Percentiles rank a stretch among this genome's conserved stretches.
These are phyloP conservation scores for Platysternon megacephalum DNA, from an alignment of 2,113 vertebrate genomes.

Conservation along the genomic window DNA sequence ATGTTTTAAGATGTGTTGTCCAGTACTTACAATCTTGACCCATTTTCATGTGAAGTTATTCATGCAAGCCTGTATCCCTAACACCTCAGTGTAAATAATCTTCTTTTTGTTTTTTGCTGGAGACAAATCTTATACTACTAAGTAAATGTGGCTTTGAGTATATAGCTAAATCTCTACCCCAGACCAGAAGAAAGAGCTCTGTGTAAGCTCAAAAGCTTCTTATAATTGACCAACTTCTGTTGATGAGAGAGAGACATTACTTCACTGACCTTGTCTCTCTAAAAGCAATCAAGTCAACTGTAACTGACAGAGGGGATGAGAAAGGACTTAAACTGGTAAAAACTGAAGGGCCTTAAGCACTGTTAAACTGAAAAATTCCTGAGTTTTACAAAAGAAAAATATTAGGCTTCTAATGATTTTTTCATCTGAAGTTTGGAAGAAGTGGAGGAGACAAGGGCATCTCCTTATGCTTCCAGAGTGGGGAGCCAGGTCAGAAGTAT, in stretches of 20 bases:
- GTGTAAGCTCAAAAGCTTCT: background rate
- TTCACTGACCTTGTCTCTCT: background rate
- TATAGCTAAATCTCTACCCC: constrained; percentile 11
- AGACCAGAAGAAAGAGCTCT: background rate
- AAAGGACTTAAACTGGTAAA: no score
- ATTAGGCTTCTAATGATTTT: no score
- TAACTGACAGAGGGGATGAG: background rate
- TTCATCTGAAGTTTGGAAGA: no score
- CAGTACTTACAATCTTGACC: background rate
- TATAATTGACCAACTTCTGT: no score
- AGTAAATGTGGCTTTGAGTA: background rate
- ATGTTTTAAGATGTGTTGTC: background rate
- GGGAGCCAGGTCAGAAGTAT: background rate
- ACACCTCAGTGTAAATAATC: background rate
- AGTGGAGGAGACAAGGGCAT: background rate
- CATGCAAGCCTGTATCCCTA: background rate
- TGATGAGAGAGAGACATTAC: background rate
- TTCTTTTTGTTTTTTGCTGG: background rate
- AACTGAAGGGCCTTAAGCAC: no score
- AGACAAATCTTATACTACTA: background rate
- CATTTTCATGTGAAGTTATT: background rate
- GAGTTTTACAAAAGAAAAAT: background rate
- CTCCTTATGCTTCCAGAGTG: background rate
- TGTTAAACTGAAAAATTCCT: background rate
- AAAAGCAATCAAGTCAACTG: background rate